Conservation (phyloP, 2,888 invertebrate genomes). For the Coenonympha arcania region DNA sequence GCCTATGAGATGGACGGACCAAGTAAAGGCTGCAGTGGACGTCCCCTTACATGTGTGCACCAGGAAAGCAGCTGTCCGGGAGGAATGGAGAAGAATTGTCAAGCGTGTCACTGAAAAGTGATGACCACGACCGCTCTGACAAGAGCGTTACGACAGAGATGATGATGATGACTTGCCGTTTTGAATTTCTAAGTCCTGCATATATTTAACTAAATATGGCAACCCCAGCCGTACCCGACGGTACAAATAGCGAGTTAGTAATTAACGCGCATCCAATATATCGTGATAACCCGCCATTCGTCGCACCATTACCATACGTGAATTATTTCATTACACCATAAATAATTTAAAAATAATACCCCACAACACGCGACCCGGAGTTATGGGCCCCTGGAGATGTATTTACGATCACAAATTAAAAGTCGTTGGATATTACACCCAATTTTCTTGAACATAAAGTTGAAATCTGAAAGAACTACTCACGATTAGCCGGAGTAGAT, state of each 20-base stretch:
- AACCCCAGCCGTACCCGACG: conserved; percentile 10
- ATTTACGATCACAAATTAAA: conserved; percentile 26
- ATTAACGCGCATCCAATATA: conserved; percentile 33
- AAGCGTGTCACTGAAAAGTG: too few species aligned
- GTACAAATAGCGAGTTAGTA: conserved; percentile 26
- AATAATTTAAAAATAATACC: conserved; percentile 71
- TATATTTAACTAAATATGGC: not conserved
- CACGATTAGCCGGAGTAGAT: not conserved
- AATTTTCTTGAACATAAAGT: not conserved
- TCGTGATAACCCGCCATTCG: conserved; percentile 59
- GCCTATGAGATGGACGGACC: too few species aligned
- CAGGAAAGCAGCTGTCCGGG: too few species aligned
- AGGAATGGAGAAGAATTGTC: too few species aligned
- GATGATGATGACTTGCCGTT: too few species aligned
- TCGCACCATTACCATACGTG: conserved; percentile 62
- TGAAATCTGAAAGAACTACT: not conserved
- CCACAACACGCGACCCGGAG: conserved; percentile 59
- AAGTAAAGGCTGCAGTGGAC: too few species aligned
- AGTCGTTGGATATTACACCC: not conserved
- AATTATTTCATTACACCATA: conserved; percentile 70
- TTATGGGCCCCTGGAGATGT: conserved; percentile 63
- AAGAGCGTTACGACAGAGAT: too few species aligned
- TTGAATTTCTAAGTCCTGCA: too few species aligned
- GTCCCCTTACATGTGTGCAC: too few species aligned
- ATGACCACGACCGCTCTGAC: too few species aligned